Base-by-base conservation (phyloP, 2,888 invertebrate genomes). In the Itoplectis maculator region DNA sequence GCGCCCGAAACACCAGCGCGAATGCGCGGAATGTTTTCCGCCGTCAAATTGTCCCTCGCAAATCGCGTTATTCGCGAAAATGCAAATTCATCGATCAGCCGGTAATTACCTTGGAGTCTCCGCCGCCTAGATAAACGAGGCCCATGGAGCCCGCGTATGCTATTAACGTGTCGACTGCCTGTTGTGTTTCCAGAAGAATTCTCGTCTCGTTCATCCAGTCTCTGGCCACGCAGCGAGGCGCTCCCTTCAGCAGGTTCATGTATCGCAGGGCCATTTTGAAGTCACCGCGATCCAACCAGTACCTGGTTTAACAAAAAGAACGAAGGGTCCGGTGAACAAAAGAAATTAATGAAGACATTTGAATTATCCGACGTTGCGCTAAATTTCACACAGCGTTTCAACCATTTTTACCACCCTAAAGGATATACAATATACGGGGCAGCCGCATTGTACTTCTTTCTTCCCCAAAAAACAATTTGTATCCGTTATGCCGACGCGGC, bases 201-300 rank as follows among this genome's bases (percentile, higher is more conserved):
- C 96, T 95, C 0, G 97, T 95, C 88, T 98, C 98, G 76, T 96
- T 95, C 91, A 97, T 95, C 99, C 99, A 99, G 85, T 97, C 96
- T 54, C 94, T 93, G 0, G 99, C 97, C 0, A 98, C 96, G 72
- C 95, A 95, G 2, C 96, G 94, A 0, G 99, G 96, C 45, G 98
- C 98, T n/a, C 99, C 99, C 88, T 96, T 94, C 81, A 99, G 93
- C 35, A 98, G 95, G 90, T 96, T 96, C 94, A 98, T 96, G 93
- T 98, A 98, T 76, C 96, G 95, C 9, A 99, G 93, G 0, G 98
- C 97, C 92, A 96, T 95, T 73, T 96, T 95, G 86, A 99, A 94
- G 91, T 99, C 97, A n/a, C 97, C 98, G 74, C 96, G 95, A 86
- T 98, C 96, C 78, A 99, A 92, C 95, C 96, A 98, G 92, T 96